Evolutionary conservation across 2,888 invertebrate genomes (phyloP).

Genomic region (Perithous albicinctus): DNA sequence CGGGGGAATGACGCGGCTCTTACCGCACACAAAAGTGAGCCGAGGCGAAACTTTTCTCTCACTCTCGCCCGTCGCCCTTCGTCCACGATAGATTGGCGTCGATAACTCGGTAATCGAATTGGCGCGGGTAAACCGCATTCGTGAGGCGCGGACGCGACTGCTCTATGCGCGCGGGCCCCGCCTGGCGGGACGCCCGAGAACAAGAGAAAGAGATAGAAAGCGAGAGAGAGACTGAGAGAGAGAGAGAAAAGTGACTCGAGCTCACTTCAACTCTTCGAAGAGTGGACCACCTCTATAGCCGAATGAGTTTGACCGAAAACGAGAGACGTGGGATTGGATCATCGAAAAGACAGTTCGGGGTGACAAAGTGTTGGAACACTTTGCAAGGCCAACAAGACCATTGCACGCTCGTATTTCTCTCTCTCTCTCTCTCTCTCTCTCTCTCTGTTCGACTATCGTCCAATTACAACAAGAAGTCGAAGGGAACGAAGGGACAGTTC

Average conservation of each 20-base stretch:
- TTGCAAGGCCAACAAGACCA: not conserved
- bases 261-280: conserved; percentile 23
- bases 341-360: not conserved
- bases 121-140: conserved; percentile 61
- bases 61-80: conserved; percentile 13
- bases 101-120: conserved; percentile 68
- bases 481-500: no score
- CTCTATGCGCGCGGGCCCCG: no score
- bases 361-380: conserved; percentile 15
- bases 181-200: not conserved
- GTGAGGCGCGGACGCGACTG: conserved; percentile 7
- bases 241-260: no score
- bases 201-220: not conserved
- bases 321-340: conserved; percentile 5
- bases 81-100: conserved; percentile 62
- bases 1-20: conserved; percentile 42
- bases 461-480: no score
- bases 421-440: no score
- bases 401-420: no score
- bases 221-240: not conserved
- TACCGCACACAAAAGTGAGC: conserved; percentile 44
- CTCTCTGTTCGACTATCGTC: no score
- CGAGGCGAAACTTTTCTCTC: conserved; percentile 29
- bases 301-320: conserved; percentile 31
- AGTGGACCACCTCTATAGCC: not conserved